Conservation (phyloP, 2,113 vertebrate genomes). For the Scalopus aquaticus region DNA sequence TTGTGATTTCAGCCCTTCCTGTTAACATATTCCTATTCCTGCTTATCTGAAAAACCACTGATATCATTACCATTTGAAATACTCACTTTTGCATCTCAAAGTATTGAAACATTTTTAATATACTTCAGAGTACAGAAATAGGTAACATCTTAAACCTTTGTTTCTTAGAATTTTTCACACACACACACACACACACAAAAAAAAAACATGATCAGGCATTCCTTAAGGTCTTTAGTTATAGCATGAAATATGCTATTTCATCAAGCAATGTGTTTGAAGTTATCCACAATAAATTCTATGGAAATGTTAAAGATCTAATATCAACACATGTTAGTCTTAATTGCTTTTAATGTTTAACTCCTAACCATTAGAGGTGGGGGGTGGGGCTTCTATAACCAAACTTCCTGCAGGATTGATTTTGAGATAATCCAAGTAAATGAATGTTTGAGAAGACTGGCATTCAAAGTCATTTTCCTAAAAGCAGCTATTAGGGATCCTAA, state of each 20-base stretch:
- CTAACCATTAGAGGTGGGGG: background rate
- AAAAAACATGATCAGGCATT: background rate
- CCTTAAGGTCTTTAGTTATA: background rate
- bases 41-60: background rate
- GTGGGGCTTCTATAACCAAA: background rate
- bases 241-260: background rate
- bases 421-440: background rate
- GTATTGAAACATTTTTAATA: background rate
- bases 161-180: constrained; percentile 8
- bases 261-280: background rate
- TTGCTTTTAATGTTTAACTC: background rate
- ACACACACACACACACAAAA: background rate
- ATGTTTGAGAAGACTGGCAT: background rate
- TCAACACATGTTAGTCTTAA: background rate
- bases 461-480: background rate
- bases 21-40: background rate
- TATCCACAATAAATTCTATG: background rate
- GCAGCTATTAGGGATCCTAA: background rate
- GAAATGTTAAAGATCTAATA: background rate
- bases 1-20: background rate
- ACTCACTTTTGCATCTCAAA: background rate
- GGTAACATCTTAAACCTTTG: background rate
- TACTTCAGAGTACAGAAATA: background rate
- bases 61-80: background rate
- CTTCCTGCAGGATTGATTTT: background rate